Conservation (phyloP, 2,888 invertebrate genomes). For the Anoncus sp. region DNA sequence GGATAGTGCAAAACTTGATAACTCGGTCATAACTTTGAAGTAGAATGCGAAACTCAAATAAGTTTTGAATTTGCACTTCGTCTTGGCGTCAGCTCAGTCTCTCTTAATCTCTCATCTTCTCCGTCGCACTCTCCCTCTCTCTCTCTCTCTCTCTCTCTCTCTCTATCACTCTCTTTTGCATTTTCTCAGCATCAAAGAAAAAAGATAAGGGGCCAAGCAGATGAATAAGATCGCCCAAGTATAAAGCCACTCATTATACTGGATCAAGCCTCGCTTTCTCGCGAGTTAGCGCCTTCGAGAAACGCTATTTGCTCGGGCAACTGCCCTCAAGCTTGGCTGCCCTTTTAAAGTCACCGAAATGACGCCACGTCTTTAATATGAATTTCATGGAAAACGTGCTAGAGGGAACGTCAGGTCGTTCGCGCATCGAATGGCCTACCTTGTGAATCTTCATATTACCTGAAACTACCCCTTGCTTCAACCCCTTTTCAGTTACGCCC, state of each 20-base stretch:
- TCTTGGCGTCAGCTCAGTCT: constrained; percentile 14
- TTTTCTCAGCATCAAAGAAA: constrained; percentile 35
- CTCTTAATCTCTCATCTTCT: constrained; percentile 2
- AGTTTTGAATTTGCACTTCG: constrained; percentile 56
- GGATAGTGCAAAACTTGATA: constrained; percentile 32
- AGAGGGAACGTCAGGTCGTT: constrained; percentile 18
- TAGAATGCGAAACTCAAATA: constrained; percentile 46
- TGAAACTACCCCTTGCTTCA: constrained; percentile 27
- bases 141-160: too few relatives aligned
- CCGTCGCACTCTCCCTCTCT: constrained; percentile 1
- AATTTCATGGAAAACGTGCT: constrained; percentile 62
- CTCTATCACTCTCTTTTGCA: too few relatives aligned
- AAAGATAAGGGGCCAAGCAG: constrained; percentile 16
- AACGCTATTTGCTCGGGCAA: constrained; percentile 54
- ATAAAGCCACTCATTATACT: constrained; percentile 54
- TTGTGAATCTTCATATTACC: constrained; percentile 40
- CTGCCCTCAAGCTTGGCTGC: constrained; percentile 49
- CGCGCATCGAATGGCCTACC: constrained; percentile 21
- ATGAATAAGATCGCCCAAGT: constrained; percentile 46
- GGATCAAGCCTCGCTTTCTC: constrained; percentile 46
- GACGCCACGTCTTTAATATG: constrained; percentile 61
- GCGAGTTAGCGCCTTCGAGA: constrained; percentile 57
- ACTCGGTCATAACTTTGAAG: constrained; percentile 59
- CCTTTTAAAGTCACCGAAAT: constrained; percentile 56
- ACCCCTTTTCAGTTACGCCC: constrained; percentile 15